Base-by-base conservation (phyloP, 2,797 vertebrate genomes). In the Ara ararauna region DNA sequence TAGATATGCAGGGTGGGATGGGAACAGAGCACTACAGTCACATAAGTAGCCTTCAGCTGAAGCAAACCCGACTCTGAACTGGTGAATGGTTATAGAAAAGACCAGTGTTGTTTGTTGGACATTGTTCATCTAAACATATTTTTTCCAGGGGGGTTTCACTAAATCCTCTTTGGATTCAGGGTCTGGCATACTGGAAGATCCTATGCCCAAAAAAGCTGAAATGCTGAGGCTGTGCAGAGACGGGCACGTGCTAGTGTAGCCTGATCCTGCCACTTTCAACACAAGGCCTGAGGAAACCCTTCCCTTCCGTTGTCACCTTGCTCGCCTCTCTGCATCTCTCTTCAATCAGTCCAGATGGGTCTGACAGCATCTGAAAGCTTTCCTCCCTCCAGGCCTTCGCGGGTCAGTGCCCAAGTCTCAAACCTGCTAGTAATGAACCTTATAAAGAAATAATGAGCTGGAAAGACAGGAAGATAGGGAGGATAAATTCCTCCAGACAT, bases 361-460 rank as follows among this genome's bases (percentile, higher is more conserved):
- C 75, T 93, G 75, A 56, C 72, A 89, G 78, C 0, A 0, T n/a
- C 75, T 84, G 89, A 89, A 87, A 92, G 24, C 81, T 89, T 94
- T 90, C 60, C 36, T 91, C 64, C 91, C 91, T 89, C 70, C 84
- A 82, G 77, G 67, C 87, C 74, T 91, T 72, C 0, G 2, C 82
- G 94, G 95, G 94, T 95, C 96, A 96, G 71, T 85, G 89, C 67
- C 60, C 0, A 0, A 94, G 91, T 27, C 67, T 66, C 60, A 92
- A 56, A 93, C 68, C 94, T 85, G 65, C 87, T 93, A 22, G 34
- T 82, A 95, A 96, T 85, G 85, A 95, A 56, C 78, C 91, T 93
- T 79, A 87, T 60, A 87, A 95, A 80, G 95, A 79, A 93, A 96
- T 82, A 94, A 90, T 90, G 94, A 94, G 40, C 82, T 85, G 89